These are phyloP conservation scores for Acrobeloides nanus DNA, from an alignment of 2,888 invertebrate species.

Conservation along the genomic window DNA sequence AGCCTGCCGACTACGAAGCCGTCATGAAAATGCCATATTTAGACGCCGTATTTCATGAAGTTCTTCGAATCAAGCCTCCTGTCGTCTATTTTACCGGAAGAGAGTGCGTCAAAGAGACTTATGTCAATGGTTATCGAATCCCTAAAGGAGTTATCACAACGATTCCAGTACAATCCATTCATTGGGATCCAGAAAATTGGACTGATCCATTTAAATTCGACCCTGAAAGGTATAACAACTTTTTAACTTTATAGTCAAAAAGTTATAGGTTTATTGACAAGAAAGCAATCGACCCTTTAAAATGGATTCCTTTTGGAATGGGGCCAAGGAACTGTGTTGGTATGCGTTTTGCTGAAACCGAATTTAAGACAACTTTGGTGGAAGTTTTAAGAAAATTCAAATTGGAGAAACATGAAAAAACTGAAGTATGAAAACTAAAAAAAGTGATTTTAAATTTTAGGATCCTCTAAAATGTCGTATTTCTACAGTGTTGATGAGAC, in stretches of 20 bases:
- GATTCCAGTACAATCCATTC: slow-evolving; percentile 19
- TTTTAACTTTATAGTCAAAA: too few species aligned
- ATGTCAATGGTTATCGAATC: slow-evolving; percentile 24
- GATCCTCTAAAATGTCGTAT: neutral
- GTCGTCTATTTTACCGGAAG: slow-evolving; percentile 38
- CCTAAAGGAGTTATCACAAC: slow-evolving; percentile 24
- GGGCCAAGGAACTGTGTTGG: slow-evolving; percentile 48
- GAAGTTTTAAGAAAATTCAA: slow-evolving; percentile 26
- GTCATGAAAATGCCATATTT: slow-evolving; percentile 37
- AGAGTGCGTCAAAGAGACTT: slow-evolving; percentile 27
- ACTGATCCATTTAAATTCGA: slow-evolving; percentile 33
- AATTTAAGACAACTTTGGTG: slow-evolving; percentile 38
- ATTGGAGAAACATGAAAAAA: neutral
- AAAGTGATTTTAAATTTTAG: too few species aligned
- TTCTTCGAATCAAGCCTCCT: slow-evolving; percentile 41
- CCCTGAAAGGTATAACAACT: slow-evolving; percentile 40
- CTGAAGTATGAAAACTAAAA: neutral
- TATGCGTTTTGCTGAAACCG: slow-evolving; percentile 48
- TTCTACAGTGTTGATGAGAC: slow-evolving; percentile 9
- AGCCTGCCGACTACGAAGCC: too few species aligned
- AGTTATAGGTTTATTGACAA: too few species aligned
- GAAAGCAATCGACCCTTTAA: slow-evolving; percentile 18
- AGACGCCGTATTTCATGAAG: slow-evolving; percentile 45
- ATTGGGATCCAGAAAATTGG: slow-evolving; percentile 30
- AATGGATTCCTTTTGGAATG: slow-evolving; percentile 46